Base-by-base conservation (phyloP, 2,888 invertebrate species). In the Epinotia ramella region DNA sequence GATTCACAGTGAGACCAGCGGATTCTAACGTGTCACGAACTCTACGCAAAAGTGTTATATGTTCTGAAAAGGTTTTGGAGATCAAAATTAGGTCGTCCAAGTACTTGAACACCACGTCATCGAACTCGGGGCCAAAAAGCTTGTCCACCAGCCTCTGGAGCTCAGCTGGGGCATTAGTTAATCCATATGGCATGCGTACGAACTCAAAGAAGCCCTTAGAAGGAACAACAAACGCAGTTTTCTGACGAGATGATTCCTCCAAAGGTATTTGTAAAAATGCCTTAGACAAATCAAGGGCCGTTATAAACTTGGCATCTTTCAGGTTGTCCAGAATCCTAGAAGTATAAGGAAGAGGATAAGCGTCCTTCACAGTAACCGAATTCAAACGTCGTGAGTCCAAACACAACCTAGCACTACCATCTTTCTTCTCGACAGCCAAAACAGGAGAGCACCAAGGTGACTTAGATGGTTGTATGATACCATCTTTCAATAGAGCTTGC, bases 1-100 rank as follows among this genome's bases (percentile, higher is more conserved):
- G 49, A 56, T 80, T 80, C 0, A 80, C 60, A 0, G 78, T 78
- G 2, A 79, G 70, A 0, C 76, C 76, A 11, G 78, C 78, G 0
- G 67, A 20, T 33, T 73, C 64, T 6, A 80, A 16, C 16, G 56
- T 68, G 0, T 53, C 13, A 6, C 33, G 18, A 4, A 77, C 72
- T 11, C 18, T 49, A 12, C 44, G 18, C 16, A 72, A 7, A 24
- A 70, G 46, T 1, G n/a, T 11, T 0, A 70, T 33, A 28, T 70
- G 62, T 7, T 44, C 46, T 16, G 40, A n/a, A 70, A 70, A 70
- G 3, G 44, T n/a, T 6, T 62, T 46, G 3, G 70, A 62, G 16
- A 70, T 49, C n/a, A 77, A 49, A 33, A 78, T 28, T 11, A 77
- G 20, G 6, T 80, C 80, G 46, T 80, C 78, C 3, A 77, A 20